Evolutionary conservation across 2,888 invertebrate species (phyloP).

Genomic region (Odiellus spinosus): DNA sequence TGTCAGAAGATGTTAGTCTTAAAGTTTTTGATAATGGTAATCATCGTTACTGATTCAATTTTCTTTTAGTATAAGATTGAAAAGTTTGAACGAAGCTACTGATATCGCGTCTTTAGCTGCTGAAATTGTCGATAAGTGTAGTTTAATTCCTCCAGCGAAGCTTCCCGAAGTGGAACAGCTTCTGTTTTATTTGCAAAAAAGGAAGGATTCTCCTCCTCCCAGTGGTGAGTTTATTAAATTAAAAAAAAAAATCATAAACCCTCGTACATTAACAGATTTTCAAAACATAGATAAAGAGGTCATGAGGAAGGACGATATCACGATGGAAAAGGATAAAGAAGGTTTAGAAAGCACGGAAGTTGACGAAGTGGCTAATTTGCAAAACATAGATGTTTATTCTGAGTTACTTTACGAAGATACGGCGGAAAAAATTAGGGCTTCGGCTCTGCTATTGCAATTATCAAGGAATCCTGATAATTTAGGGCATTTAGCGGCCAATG

Average conservation of each 20-base stretch:
- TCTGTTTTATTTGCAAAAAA: constrained; percentile 67
- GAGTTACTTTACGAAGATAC: constrained; percentile 87
- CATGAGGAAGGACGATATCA: neutral
- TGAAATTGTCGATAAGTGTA: constrained; percentile 67
- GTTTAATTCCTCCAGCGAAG: constrained; percentile 55
- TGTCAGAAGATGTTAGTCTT: constrained; percentile 34
- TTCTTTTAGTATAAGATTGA: constrained; percentile 44
- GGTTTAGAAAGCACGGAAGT: constrained; percentile 18
- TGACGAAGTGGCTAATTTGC: constrained; percentile 48
- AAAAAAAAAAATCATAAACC: neutral
- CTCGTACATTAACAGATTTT: neutral
- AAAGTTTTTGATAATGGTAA: neutral
- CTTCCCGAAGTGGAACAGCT: constrained; percentile 70
- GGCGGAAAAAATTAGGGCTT: constrained; percentile 66
- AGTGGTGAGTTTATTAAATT: neutral
- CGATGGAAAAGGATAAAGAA: constrained; percentile 4
- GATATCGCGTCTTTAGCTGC: constrained; percentile 61
- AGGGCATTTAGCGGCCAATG: constrained; percentile 79
- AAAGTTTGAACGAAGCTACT: constrained; percentile 58
- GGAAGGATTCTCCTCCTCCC: constrained; percentile 37
- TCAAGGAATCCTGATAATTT: constrained; percentile 88
- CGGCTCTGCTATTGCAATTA: constrained; percentile 74
- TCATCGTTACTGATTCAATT: neutral
- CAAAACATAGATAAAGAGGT: neutral
- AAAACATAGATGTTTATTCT: constrained; percentile 79